These are phyloP conservation scores for Silurus meridionalis DNA, from an alignment of 2,113 vertebrate genomes.

Conservation along the genomic window DNA sequence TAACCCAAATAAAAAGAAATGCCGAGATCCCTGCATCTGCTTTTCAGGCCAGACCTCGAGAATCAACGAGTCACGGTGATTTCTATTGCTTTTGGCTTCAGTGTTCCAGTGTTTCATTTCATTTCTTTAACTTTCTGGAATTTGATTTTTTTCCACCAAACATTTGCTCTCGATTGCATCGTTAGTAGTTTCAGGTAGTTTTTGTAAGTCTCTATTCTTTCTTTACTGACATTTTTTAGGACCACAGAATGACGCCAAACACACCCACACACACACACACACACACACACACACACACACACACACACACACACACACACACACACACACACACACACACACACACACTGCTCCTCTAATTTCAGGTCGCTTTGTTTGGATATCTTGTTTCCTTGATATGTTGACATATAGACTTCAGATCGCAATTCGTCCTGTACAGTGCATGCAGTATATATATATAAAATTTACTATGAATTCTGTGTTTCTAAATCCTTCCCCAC, in stretches of 20 bases:
- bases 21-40: not conserved
- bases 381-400: not conserved
- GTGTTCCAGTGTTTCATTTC: not conserved
- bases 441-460: slow-evolving; percentile 7
- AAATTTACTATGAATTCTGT: slow-evolving; percentile 9
- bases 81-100: not conserved
- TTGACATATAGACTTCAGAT: not conserved
- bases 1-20: not conserved
- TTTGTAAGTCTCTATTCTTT: not conserved
- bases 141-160: not conserved
- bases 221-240: slow-evolving; percentile 47
- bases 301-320: not conserved
- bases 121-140: not conserved
- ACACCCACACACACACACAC: not conserved
- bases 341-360: slow-evolving; percentile 23
- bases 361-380: slow-evolving; percentile 48
- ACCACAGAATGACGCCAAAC: slow-evolving; percentile 36
- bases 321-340: not conserved
- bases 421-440: not conserved
- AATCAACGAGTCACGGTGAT: not conserved
- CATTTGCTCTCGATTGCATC: not conserved
- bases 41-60: not conserved
- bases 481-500: slow-evolving; percentile 23
- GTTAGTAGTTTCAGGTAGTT: not conserved
- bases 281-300: not conserved